Base-by-base conservation (phyloP, 2,888 invertebrate genomes). In the Leucozona laternaria region DNA sequence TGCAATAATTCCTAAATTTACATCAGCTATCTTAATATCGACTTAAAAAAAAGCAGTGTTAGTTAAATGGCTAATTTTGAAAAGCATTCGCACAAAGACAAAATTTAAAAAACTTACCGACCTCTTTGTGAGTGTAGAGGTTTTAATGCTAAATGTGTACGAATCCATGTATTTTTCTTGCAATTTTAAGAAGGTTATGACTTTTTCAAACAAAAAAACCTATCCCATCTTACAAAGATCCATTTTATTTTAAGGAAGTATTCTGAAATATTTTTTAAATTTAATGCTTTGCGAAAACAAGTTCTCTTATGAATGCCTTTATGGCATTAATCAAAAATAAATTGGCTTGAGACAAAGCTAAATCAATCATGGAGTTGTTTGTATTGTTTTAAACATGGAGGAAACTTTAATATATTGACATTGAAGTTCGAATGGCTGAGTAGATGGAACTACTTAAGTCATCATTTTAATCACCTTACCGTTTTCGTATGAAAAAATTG, bases 41-140 rank as follows among this genome's bases (percentile, higher is more conserved):
- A n/a, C n/a, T n/a, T n/a, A n/a, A n/a, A n/a, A 25, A 53, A 53
- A 53, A 53, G 25, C 53, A 15, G 25, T 53, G 53, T 53, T 53
- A 53, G 7, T 53, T 8, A 53, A 15, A 25, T 53, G 5, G 25
- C 53, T 25, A 7, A 25, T 53, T 53, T 53, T 11, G 22, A 50
- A 50, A 22, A 25, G 25, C 53, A 53, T 53, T 53, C 25, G 53
- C 25, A 22, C 2, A 15, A 25, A 53, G 28, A 7, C 20, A 25
- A 20, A 4, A 48, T 53, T 53, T 15, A 22, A 22, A 25, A 22
- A 53, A 53, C 53, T 53, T 53, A 53, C 53, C 53, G 2, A 53
- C 3, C 15, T 25, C 45, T 25, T 8, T 2, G 11, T 50, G 11
- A 1, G 6, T 13, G 11, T 53, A 25, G 50, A 25, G 25, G 0